phyloP scores from a whole-genome alignment of 2,888 invertebrate species.

The Agrypnus murinus region DNA sequence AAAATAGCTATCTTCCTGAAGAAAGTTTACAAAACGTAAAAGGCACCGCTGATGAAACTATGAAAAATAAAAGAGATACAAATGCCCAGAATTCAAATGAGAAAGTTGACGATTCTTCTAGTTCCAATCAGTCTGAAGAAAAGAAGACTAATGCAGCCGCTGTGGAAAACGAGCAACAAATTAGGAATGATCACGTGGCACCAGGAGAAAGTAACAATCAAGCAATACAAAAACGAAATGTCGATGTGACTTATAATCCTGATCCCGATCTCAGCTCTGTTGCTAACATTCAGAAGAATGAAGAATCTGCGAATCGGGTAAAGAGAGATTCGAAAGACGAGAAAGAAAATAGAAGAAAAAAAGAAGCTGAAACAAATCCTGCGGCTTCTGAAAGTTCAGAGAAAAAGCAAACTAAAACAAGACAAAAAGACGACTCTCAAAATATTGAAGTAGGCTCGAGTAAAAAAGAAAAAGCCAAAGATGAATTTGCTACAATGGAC shows the following conservation, averaged over 20 bases:
- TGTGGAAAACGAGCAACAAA: not conserved
- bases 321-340: not conserved
- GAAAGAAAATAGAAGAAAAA: too few relatives aligned
- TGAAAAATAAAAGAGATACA: constrained; percentile 3
- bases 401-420: too few relatives aligned
- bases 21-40: not conserved
- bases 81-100: not conserved
- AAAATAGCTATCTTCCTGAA: constrained; percentile 5
- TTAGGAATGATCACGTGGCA: too few relatives aligned
- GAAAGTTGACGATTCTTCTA: not conserved
- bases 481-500: too few relatives aligned
- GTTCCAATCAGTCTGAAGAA: not conserved
- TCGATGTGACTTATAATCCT: not conserved
- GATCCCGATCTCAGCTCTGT: not conserved
- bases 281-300: not conserved
- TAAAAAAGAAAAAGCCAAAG: too few relatives aligned
- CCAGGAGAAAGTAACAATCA: too few relatives aligned
- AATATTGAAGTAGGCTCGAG: too few relatives aligned
- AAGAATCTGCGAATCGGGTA: not conserved
- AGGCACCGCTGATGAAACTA: not conserved
- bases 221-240: constrained; percentile 4
- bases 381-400: too few relatives aligned
- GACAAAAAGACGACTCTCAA: too few relatives aligned
- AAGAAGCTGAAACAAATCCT: too few relatives aligned
- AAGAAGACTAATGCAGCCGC: not conserved